These are phyloP conservation scores for Archilochus colubris DNA, from an alignment of 2,113 vertebrate genomes.

Conservation along the genomic window DNA sequence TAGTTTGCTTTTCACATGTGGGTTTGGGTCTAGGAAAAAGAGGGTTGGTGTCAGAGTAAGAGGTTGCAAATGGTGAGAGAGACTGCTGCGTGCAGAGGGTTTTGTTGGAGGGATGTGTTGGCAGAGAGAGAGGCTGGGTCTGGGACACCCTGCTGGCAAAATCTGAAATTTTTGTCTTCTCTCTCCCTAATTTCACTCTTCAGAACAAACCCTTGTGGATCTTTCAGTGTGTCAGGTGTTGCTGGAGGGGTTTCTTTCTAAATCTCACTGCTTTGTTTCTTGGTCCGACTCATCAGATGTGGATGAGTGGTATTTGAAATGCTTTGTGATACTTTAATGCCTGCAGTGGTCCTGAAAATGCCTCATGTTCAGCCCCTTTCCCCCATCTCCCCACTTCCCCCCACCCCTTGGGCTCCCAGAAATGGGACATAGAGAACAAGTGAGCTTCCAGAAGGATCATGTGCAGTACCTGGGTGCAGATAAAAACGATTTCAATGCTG, in stretches of 20 bases:
- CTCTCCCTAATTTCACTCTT: background rate
- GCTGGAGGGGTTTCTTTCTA: background rate
- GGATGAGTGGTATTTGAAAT: background rate
- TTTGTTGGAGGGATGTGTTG: background rate
- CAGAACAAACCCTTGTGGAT: background rate
- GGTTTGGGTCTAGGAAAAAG: background rate
- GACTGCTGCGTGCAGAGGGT: background rate
- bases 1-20: background rate
- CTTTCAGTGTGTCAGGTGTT: background rate
- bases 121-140: background rate
- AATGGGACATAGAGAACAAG: background rate
- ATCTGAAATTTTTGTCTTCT: background rate
- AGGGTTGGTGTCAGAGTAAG: background rate
- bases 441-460: background rate
- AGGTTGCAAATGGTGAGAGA: background rate
- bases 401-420: background rate
- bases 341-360: background rate
- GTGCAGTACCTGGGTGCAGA: constrained; percentile 81
- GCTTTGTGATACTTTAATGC: background rate
- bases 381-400: background rate
- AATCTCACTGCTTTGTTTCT: background rate
- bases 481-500: constrained; percentile 79
- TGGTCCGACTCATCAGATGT: fast-evolving
- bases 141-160: background rate
- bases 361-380: background rate